Base-by-base conservation (phyloP, 2,888 invertebrate species). In the Spisula subtruncata region DNA sequence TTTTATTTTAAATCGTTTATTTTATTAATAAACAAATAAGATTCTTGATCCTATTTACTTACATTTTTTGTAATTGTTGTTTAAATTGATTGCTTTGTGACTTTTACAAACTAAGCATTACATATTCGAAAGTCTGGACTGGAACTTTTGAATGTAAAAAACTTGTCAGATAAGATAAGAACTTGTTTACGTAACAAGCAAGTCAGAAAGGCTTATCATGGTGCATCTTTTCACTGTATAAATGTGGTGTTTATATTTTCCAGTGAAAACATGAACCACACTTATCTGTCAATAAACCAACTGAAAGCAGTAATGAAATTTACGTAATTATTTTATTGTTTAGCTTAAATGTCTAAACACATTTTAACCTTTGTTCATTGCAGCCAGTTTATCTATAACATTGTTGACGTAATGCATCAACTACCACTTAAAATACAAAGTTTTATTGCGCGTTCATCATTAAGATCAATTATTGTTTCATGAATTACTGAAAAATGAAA, bases 241-340 rank as follows among this genome's bases (percentile, higher is more conserved):
- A 51, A 51, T 81, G 54, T 54, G 29, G 16, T 81, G 81, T 81
- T 81, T 81, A 81, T 48, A 81, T 81, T 51, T 51, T 54, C 81
- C 54, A 54, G 81, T 54, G 51, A 81, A 81, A 54, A 81, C 32
- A 48, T 32, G 29, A 81, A 10, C 25, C 51, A 29, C 18, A 51
- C 32, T 81, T 81, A 81, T 81, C 51, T 75, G 32, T 75, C 75
- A 75, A 75, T 75, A 32, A 41, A 75, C 75, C 14, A 75, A 75
- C 35, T 35, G 35, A 32, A 75, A 35, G 75, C 75, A 16, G 18
- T 6, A 41, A 75, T 35, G 75, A 75, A 75, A 32, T 32, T 75
- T 75, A 75, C 32, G 35, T 75, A 75, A 75, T 41, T 75, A 35
- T 75, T 75, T 18, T 16, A 75, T 75, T 75, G 35, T 75, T 75